A percentile compares a stretch with the other conserved stretches of the same genome.
Conservation (phyloP, 2,888 invertebrate genomes). For the Ligdia adustata region DNA sequence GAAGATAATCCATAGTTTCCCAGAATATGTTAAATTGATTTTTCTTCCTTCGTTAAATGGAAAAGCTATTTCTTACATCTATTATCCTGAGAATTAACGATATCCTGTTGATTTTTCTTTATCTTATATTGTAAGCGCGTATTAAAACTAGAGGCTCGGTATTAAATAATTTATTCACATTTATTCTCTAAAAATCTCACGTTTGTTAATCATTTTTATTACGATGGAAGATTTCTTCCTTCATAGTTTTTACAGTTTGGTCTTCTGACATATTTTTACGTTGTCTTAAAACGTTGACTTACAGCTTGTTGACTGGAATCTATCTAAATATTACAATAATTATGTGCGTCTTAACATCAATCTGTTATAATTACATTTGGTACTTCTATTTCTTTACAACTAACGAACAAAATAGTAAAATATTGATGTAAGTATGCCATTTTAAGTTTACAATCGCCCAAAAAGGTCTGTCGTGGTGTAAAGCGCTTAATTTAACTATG, state of each 20-base stretch:
- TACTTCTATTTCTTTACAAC: conserved; percentile 44
- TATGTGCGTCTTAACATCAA: conserved; percentile 68
- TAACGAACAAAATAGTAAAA: conserved; percentile 52
- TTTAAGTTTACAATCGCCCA: conserved; percentile 47
- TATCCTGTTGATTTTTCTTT: conserved; percentile 43
- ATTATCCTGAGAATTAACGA: conserved; percentile 53
- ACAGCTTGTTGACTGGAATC: conserved; percentile 38
- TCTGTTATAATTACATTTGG: conserved; percentile 68
- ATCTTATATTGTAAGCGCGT: conserved; percentile 40
- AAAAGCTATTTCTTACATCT: conserved; percentile 48
- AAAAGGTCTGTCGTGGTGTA: conserved; percentile 54
- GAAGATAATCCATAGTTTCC: too few species aligned
- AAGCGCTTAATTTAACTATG: conserved; percentile 59
- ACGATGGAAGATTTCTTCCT: conserved; percentile 50
- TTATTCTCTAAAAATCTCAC: conserved; percentile 62
- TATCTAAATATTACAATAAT: conserved; percentile 56
- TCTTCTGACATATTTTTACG: conserved; percentile 21
- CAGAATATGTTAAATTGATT: too few species aligned
- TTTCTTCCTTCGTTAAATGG: too few species aligned
- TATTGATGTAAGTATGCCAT: conserved; percentile 24
- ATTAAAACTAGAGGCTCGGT: conserved; percentile 53
- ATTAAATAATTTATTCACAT: conserved; percentile 54
- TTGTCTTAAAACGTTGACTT: conserved; percentile 13
- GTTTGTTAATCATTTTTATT: conserved; percentile 36
- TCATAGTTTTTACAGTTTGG: conserved; percentile 19